Percentiles rank a stretch among this genome's conserved stretches.
Conservation (phyloP, 2,113 vertebrate genomes). For the Lamprotornis superbus region DNA sequence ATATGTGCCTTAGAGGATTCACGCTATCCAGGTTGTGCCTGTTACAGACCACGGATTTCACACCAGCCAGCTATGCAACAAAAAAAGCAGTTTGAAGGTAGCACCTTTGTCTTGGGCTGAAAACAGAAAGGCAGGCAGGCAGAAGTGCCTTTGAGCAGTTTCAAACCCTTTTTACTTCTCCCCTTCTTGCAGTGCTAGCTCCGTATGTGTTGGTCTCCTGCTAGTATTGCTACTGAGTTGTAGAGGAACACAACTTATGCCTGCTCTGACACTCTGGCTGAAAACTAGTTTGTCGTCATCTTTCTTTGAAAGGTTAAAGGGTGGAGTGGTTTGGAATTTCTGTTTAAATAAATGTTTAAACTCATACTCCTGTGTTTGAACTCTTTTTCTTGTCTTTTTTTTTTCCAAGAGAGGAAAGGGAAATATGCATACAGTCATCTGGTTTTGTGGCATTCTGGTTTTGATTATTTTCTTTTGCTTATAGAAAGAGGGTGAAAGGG, state of each 20-base stretch:
- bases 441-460: not conserved
- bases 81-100: slow-evolving; percentile 71
- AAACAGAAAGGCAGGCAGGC: slow-evolving; percentile 34
- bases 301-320: slow-evolving; percentile 71
- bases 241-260: slow-evolving; percentile 56
- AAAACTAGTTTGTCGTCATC: slow-evolving; percentile 71
- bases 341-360: slow-evolving; percentile 81
- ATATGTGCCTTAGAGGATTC: slow-evolving; percentile 75
- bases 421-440: not conserved
- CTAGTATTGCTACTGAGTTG: slow-evolving; percentile 69
- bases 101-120: slow-evolving; percentile 29
- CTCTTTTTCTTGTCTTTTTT: not conserved
- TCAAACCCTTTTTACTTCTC: slow-evolving; percentile 45
- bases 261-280: slow-evolving; percentile 68
- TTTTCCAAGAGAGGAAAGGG: not conserved
- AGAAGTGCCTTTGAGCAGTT: slow-evolving; percentile 63
- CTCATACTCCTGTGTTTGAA: not conserved
- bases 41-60: slow-evolving; percentile 62
- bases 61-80: slow-evolving; percentile 69
- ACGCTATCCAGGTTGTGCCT: slow-evolving; percentile 69
- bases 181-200: slow-evolving; percentile 58
- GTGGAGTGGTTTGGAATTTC: slow-evolving; percentile 79
- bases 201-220: slow-evolving; percentile 44
- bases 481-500: not conserved
- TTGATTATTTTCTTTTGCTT: not conserved